Percentiles rank a stretch among this genome's conserved stretches.
phyloP scores from a whole-genome alignment of 1,140 invertebrate species.

The Heterodera schachtii region DNA sequence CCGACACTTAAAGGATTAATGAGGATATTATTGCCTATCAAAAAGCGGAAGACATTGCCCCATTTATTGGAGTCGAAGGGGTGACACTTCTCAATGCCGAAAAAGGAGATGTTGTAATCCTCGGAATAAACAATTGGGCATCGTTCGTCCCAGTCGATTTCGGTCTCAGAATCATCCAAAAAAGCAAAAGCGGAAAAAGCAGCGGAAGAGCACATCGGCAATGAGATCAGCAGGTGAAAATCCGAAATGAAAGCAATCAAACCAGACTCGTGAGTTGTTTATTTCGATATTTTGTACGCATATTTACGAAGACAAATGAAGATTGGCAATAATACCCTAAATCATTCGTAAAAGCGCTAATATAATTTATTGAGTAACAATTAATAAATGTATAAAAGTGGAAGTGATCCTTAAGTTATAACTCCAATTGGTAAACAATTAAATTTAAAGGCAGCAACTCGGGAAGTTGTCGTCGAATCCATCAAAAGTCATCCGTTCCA shows the following conservation, averaged over 20 bases:
- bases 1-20: slow-evolving; percentile 9
- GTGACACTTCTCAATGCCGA: slow-evolving; percentile 80
- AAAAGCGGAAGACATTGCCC: slow-evolving; percentile 73
- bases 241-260: too few species aligned
- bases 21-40: slow-evolving; percentile 70
- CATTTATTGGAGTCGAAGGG: slow-evolving; percentile 87
- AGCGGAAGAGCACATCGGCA: too few species aligned
- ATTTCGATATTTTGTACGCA: too few species aligned
- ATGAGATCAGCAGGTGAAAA: too few species aligned
- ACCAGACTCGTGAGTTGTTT: too few species aligned
- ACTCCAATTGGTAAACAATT: neutral
- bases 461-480: neutral
- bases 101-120: slow-evolving; percentile 81
- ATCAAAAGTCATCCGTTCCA: neutral
- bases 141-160: slow-evolving; percentile 37
- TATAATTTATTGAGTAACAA: slow-evolving; percentile 17
- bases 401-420: neutral
- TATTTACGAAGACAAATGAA: too few species aligned
- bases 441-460: neutral
- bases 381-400: neutral
- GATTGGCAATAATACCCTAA: too few species aligned
- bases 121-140: slow-evolving; percentile 77
- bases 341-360: too few species aligned
- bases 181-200: too few species aligned
- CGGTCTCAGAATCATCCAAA: neutral